phyloP scores from a whole-genome alignment of 2,797 vertebrate species.

The Mallotus villosus region DNA sequence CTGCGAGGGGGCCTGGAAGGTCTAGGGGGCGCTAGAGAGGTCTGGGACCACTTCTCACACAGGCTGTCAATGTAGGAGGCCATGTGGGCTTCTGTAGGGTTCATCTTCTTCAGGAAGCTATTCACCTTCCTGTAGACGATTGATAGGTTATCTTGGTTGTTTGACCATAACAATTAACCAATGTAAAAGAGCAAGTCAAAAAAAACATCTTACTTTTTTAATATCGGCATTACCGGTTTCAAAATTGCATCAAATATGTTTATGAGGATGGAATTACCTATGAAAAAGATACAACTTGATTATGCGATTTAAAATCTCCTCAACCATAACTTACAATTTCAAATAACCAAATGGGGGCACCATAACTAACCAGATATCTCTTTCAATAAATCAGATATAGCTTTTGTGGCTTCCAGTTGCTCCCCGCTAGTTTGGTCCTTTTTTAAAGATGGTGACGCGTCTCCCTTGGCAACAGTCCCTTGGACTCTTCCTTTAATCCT shows the following conservation, averaged over 20 bases:
- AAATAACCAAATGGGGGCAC: constrained; percentile 9
- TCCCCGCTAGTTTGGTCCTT: constrained; percentile 58
- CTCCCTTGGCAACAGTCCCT: constrained; percentile 39
- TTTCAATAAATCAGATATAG: constrained; percentile 77
- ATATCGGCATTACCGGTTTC: constrained; percentile 69
- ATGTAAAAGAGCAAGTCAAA: background rate
- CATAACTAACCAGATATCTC: constrained; percentile 76
- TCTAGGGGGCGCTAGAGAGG: background rate
- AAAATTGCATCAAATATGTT: constrained; percentile 73
- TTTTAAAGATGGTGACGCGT: constrained; percentile 50
- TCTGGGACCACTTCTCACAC: constrained; percentile 68
- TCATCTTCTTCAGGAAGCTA: constrained; percentile 69
- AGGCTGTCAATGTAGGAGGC: constrained; percentile 65
- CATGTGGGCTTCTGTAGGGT: constrained; percentile 70
- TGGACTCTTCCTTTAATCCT: constrained; percentile 61
- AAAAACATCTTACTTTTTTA: constrained; percentile 70
- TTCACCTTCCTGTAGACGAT: constrained; percentile 68
- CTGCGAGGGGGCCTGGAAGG: constrained; percentile 40
- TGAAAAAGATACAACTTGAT: constrained; percentile 15
- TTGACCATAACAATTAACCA: background rate
- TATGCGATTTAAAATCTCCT: too few relatives aligned
- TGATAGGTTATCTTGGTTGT: background rate
- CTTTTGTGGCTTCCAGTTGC: constrained; percentile 72
- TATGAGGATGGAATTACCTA: constrained; percentile 75
- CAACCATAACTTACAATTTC: too few relatives aligned